Conservation (phyloP, 1,140 invertebrate genomes). For the Melitaea cinxia region DNA sequence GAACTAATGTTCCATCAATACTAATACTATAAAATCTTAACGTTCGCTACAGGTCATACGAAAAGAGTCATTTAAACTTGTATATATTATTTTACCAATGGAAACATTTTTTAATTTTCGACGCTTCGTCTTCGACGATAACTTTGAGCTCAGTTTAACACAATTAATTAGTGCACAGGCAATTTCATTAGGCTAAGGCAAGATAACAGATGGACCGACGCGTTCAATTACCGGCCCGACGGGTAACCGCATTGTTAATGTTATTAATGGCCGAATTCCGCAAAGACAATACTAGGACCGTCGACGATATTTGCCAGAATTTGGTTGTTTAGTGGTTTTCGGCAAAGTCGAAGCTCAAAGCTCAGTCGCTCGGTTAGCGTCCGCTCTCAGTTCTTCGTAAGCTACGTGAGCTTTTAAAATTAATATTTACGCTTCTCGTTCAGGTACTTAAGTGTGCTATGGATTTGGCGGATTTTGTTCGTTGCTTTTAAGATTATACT, state of each 20-base stretch:
- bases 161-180: conserved; percentile 53
- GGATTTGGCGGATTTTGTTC: conserved; percentile 33
- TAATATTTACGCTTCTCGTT: conserved; percentile 38
- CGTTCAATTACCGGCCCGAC: conserved; percentile 54
- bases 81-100: background rate
- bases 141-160: conserved; percentile 21
- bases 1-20: no score
- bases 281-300: conserved; percentile 37
- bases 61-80: background rate
- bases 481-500: conserved; percentile 30
- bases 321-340: conserved; percentile 33
- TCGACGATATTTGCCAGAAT: conserved; percentile 26
- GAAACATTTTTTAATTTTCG: background rate
- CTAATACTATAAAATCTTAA: no score
- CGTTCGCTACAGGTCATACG: background rate
- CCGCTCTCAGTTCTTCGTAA: background rate
- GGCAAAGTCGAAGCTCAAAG: conserved; percentile 20
- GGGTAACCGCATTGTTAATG: conserved; percentile 59
- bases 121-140: background rate
- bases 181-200: conserved; percentile 53
- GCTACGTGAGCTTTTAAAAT: conserved; percentile 36
- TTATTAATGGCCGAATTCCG: conserved; percentile 65
- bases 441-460: conserved; percentile 32
- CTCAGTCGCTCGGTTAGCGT: background rate
- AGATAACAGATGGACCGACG: conserved; percentile 56